phyloP scores from a whole-genome alignment of 2,888 invertebrate genomes.

The Melangyna quadrimaculata region DNA sequence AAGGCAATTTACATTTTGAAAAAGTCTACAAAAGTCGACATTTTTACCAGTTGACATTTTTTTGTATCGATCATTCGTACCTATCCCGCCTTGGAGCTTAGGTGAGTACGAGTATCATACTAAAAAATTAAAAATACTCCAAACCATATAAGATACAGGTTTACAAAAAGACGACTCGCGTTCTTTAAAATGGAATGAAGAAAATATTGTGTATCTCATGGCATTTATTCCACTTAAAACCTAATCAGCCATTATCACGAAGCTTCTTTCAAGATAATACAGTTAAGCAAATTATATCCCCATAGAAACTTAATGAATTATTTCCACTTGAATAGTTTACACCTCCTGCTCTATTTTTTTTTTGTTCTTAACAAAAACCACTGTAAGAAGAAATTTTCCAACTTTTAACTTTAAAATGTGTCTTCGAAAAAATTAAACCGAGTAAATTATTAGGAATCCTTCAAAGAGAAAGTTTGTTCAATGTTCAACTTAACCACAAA shows the following conservation, averaged over 20 bases:
- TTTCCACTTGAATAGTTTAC: not conserved
- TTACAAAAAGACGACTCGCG: too few relatives aligned
- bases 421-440: not conserved
- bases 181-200: too few relatives aligned
- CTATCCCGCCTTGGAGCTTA: too few relatives aligned
- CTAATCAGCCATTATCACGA: not conserved
- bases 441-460: not conserved
- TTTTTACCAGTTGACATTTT: too few relatives aligned
- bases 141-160: too few relatives aligned
- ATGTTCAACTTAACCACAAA: not conserved
- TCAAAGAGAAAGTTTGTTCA: not conserved
- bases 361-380: not conserved
- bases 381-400: not conserved
- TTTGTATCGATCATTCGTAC: too few relatives aligned
- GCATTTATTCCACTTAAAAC: not conserved
- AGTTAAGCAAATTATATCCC: not conserved
- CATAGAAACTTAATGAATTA: not conserved
- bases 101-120: too few relatives aligned
- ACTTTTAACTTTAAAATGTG: not conserved
- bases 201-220: too few relatives aligned
- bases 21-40: too few relatives aligned
- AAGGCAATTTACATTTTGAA: too few relatives aligned
- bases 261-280: not conserved
- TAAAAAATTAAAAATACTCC: too few relatives aligned
- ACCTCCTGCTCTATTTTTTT: not conserved